phyloP scores from a whole-genome alignment of 1,140 invertebrate genomes.

The Amyelois transitella region DNA sequence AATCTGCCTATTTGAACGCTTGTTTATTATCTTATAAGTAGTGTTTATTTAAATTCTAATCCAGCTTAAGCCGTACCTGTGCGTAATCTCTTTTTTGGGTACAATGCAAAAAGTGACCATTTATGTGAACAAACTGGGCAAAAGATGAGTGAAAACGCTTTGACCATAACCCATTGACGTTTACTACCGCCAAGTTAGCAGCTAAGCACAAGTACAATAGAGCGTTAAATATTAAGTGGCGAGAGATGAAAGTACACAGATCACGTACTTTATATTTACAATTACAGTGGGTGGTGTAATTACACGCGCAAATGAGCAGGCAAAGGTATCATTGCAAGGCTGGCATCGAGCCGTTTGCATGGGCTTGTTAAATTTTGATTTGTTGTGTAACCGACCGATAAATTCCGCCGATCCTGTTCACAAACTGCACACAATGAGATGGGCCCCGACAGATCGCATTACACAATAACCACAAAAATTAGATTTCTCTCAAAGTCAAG shows the following conservation, averaged over 20 bases:
- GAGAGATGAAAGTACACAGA: constrained; percentile 12
- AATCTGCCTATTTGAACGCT: constrained; percentile 39
- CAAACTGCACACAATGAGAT: constrained; percentile 34
- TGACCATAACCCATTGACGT: constrained; percentile 10
- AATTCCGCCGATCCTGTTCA: constrained; percentile 49
- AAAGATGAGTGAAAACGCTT: constrained; percentile 32
- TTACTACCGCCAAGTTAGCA: constrained; percentile 6
- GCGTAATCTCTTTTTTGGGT: constrained; percentile 35
- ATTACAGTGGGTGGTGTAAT: constrained; percentile 45
- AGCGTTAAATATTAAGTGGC: constrained; percentile 10
- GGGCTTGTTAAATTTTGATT: constrained; percentile 69
- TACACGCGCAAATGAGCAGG: constrained; percentile 50
- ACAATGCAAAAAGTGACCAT: constrained; percentile 42
- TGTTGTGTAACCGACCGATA: constrained; percentile 70
- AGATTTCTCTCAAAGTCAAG: constrained; percentile 71
- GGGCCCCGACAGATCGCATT: constrained; percentile 45
- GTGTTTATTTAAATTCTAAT: constrained; percentile 65
- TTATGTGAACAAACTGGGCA: constrained; percentile 50
- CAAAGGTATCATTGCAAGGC: constrained; percentile 40
- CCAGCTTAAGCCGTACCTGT: constrained; percentile 60
- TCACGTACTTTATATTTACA: constrained; percentile 17
- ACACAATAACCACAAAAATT: constrained; percentile 72
- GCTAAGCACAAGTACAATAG: constrained; percentile 9
- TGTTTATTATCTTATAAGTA: constrained; percentile 63
- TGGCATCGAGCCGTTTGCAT: constrained; percentile 37